Evolutionary conservation across 2,888 invertebrate species (phyloP), one percentile per base, ranked within the genome.

Genomic region (Nemotelus pantherinus): DNA sequence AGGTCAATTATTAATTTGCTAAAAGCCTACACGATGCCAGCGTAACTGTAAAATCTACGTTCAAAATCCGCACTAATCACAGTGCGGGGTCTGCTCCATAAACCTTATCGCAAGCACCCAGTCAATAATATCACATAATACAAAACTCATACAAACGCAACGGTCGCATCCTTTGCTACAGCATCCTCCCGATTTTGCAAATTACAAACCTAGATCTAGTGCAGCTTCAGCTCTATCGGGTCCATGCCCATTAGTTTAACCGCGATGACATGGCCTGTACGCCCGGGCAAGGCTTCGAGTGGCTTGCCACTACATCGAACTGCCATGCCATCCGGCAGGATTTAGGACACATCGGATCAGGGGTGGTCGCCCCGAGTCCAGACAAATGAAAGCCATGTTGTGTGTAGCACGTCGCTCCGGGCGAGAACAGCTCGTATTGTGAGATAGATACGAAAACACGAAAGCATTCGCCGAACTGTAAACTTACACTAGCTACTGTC

Each of bases 201-300:
- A 25, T 25, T 25, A 25, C 25, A 25, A 25, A 25, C 25, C 25
- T 25, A 25, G 25, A 25, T 25, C 25, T 10, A 55, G 53, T 4
- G 44, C 47, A 44, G 47, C 44, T 3, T 44, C 45, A 25, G 63
- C 70, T 53, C 65, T 72, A 45, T 53, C 55, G 55, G 48, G 57
- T 68, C 76, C 55, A 44, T 67, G 84, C 83, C 85, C 85, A 85
- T 84, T 85, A 85, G 85, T 85, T 86, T 85, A 86, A 86, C 86
- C 85, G 83, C 83, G 82, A 83, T 86, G 85, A 85, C 85, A 86
- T 85, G 85, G 83, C 85, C 84, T 83, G 84, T 83, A 83, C 84
- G 83, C 85, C 84, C 83, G 84, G 84, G 83, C 85, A 83, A 83
- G 84, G 84, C 84, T 85, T 84, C 83, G 83, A 83, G 83, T 84